These are phyloP conservation scores for Polypterus bichir DNA, from an alignment of 2,113 vertebrate genomes.

Conservation along the genomic window DNA sequence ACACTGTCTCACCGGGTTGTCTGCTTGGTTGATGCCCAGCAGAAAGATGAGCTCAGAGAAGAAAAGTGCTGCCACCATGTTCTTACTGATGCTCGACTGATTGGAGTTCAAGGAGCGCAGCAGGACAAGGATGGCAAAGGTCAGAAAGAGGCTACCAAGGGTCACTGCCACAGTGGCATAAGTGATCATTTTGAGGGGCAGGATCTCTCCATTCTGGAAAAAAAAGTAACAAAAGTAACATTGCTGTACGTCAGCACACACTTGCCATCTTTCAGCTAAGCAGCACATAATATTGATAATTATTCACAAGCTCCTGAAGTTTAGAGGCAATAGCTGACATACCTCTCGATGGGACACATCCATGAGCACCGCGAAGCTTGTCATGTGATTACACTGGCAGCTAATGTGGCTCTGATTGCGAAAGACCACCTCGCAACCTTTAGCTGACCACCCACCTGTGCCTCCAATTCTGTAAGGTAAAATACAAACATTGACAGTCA, in stretches of 20 bases:
- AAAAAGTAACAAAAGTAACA: neutral
- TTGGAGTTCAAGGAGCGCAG: constrained; percentile 64
- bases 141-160: constrained; percentile 67
- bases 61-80: constrained; percentile 62
- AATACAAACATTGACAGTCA: no score
- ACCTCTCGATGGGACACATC: constrained; percentile 84
- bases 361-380: constrained; percentile 88
- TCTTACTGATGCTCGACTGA: constrained; percentile 72
- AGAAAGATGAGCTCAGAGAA: constrained; percentile 79
- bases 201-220: constrained; percentile 77
- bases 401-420: constrained; percentile 82
- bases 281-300: neutral
- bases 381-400: constrained; percentile 91
- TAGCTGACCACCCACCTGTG: constrained; percentile 74
- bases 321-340: neutral
- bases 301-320: neutral
- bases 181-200: constrained; percentile 73
- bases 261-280: neutral
- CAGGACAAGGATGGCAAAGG: constrained; percentile 61
- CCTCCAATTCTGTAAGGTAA: constrained; percentile 30
- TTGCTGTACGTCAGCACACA: neutral
- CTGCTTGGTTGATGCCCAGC: constrained; percentile 83
- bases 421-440: constrained; percentile 81
- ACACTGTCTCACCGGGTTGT: constrained; percentile 56
- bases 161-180: constrained; percentile 70